Percentiles rank a stretch among this genome's conserved stretches.
Conservation (phyloP, 2,888 invertebrate species). For the Drosophila nr. perissopoda region DNA sequence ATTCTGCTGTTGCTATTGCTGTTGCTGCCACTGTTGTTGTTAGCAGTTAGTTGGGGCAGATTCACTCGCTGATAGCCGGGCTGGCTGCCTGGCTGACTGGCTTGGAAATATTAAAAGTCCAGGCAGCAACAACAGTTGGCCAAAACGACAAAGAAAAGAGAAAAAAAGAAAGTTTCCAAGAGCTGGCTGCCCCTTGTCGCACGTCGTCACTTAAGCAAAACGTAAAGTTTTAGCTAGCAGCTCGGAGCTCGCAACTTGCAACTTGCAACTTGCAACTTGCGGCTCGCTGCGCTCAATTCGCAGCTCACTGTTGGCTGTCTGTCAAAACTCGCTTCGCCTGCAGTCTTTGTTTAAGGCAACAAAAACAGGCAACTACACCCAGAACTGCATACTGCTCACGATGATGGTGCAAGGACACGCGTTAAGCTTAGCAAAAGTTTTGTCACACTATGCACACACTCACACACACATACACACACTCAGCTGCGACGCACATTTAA, state of each 20-base stretch:
- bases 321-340: slow-evolving; percentile 40
- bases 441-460: slow-evolving; percentile 46
- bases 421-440: slow-evolving; percentile 70
- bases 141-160: slow-evolving; percentile 9
- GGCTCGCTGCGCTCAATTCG: slow-evolving; percentile 2
- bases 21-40: slow-evolving; percentile 26
- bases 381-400: slow-evolving; percentile 27
- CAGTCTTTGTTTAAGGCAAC: slow-evolving; percentile 66
- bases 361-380: slow-evolving; percentile 23
- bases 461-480: slow-evolving; percentile 26
- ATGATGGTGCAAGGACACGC: slow-evolving; percentile 51
- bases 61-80: slow-evolving; percentile 24
- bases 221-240: slow-evolving; percentile 56
- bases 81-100: slow-evolving; percentile 31
- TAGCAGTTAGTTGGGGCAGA: slow-evolving; percentile 38
- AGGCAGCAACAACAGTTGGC: slow-evolving; percentile 39
- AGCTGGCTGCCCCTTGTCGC: slow-evolving; percentile 65
- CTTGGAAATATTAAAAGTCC: slow-evolving; percentile 71
- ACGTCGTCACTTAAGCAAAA: slow-evolving; percentile 77
- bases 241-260: slow-evolving; percentile 13
- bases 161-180: slow-evolving; percentile 24
- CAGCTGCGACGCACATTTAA: slow-evolving; percentile 50
- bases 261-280: slow-evolving; percentile 17
- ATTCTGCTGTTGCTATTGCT: slow-evolving; percentile 14
- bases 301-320: slow-evolving; percentile 35